A percentile compares a stretch with the other conserved stretches of the same genome.
phyloP scores from a whole-genome alignment of 1,140 invertebrate genomes.

The Atta texana region DNA sequence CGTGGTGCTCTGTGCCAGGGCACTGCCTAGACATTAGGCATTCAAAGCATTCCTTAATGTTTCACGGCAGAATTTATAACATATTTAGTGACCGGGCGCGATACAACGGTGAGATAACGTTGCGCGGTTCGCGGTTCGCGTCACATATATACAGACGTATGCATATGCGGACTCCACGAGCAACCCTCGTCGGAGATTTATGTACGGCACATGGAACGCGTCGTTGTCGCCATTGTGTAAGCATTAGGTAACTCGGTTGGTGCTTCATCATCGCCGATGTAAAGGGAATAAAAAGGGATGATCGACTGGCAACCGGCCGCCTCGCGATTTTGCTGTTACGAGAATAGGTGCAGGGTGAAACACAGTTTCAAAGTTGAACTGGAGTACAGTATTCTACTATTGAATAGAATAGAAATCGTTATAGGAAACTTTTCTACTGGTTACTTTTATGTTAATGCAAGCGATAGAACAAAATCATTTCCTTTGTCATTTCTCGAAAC shows the following conservation, averaged over 20 bases:
- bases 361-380: background rate
- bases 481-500: background rate
- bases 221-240: slow-evolving; percentile 79
- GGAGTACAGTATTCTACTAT: background rate
- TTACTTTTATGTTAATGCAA: background rate
- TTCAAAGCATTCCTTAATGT: slow-evolving; percentile 79
- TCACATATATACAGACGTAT: slow-evolving; percentile 13
- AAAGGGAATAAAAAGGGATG: slow-evolving; percentile 47
- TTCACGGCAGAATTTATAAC: slow-evolving; percentile 80
- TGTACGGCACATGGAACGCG: slow-evolving; percentile 70
- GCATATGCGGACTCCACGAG: slow-evolving; percentile 51
- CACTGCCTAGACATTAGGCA: slow-evolving; percentile 72
- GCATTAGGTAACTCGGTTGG: slow-evolving; percentile 78
- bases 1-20: slow-evolving; percentile 16
- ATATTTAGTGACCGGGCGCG: slow-evolving; percentile 77
- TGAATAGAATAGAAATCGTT: slow-evolving; percentile 27
- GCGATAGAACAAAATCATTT: background rate
- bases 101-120: slow-evolving; percentile 78
- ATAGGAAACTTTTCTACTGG: background rate
- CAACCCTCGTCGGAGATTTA: slow-evolving; percentile 80
- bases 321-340: background rate
- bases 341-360: slow-evolving; percentile 11
- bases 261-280: slow-evolving; percentile 76
- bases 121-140: slow-evolving; percentile 43
- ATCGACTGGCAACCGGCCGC: background rate